Percentiles rank a stretch among this genome's conserved stretches.
These are phyloP conservation scores for Anas platyrhynchos DNA, from an alignment of 2,113 vertebrate species.

Conservation along the genomic window DNA sequence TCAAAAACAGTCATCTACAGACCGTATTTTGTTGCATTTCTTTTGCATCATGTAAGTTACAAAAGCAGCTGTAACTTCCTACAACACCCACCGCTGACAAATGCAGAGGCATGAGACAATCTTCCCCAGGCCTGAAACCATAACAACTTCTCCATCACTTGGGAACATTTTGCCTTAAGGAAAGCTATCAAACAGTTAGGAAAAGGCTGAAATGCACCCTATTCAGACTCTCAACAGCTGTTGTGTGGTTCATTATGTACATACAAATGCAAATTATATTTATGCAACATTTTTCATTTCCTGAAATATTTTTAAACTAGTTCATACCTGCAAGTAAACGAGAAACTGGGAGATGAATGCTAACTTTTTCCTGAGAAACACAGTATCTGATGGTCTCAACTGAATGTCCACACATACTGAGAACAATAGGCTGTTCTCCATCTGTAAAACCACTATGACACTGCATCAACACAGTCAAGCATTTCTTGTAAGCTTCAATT, in stretches of 20 bases:
- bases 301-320: neutral
- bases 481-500: constrained; percentile 95
- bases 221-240: neutral
- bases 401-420: constrained; percentile 91
- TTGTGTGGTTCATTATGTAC: neutral
- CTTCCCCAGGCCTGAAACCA: neutral
- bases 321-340: constrained; percentile 93
- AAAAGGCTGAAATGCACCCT: neutral
- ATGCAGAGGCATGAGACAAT: neutral
- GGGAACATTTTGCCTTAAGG: neutral
- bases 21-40: neutral
- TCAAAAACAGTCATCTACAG: neutral
- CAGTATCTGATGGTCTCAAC: constrained; percentile 97
- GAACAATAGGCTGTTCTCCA: constrained; percentile 92
- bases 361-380: constrained; percentile 97
- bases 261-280: neutral
- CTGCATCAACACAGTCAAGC: constrained; percentile 86
- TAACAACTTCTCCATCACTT: neutral
- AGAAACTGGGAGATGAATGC: constrained; percentile 96
- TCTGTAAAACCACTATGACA: constrained; percentile 92
- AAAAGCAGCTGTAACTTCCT: neutral
- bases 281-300: neutral
- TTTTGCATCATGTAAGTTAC: neutral
- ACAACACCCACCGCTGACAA: neutral
- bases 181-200: neutral